These are phyloP conservation scores for Nesogale talazaci DNA, from an alignment of 2,113 vertebrate genomes.

Conservation along the genomic window DNA sequence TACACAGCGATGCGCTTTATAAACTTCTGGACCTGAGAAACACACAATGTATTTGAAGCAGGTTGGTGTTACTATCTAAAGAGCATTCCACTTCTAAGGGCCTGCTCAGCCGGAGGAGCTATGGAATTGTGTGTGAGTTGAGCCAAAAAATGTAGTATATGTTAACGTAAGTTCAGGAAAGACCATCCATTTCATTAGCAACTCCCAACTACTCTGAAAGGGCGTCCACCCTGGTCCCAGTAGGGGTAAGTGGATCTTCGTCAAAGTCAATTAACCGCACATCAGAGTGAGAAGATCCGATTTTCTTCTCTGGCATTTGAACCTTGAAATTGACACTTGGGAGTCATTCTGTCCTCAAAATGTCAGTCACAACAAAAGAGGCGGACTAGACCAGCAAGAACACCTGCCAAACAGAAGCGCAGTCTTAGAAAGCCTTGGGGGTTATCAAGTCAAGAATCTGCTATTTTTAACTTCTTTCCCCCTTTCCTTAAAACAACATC, in stretches of 20 bases:
- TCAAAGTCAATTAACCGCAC: slow-evolving; percentile 71
- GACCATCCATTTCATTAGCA: neutral
- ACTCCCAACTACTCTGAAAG: slow-evolving; percentile 18
- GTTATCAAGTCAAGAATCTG: slow-evolving; percentile 36
- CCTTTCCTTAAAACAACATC: too few species aligned
- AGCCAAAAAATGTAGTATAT: neutral
- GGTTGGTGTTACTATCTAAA: neutral
- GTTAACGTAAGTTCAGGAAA: neutral
- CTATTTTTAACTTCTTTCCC: too few species aligned
- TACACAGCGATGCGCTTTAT: neutral
- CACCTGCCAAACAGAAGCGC: slow-evolving; percentile 60
- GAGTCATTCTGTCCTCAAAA: slow-evolving; percentile 70
- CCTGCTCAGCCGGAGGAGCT: neutral
- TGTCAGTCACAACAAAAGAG: slow-evolving; percentile 57
- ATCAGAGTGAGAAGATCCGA: slow-evolving; percentile 53
- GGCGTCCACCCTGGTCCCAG: neutral
- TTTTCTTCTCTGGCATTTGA: slow-evolving; percentile 68
- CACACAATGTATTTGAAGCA: neutral
- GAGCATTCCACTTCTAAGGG: neutral
- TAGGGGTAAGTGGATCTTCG: neutral
- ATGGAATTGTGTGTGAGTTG: neutral
- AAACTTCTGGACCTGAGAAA: slow-evolving; percentile 16
- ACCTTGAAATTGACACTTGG: slow-evolving; percentile 58
- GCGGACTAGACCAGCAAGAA: slow-evolving; percentile 49
- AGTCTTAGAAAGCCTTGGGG: slow-evolving; percentile 67